phyloP scores from a whole-genome alignment of 2,888 invertebrate genomes.

The Rhimphoctona megacephalus region DNA sequence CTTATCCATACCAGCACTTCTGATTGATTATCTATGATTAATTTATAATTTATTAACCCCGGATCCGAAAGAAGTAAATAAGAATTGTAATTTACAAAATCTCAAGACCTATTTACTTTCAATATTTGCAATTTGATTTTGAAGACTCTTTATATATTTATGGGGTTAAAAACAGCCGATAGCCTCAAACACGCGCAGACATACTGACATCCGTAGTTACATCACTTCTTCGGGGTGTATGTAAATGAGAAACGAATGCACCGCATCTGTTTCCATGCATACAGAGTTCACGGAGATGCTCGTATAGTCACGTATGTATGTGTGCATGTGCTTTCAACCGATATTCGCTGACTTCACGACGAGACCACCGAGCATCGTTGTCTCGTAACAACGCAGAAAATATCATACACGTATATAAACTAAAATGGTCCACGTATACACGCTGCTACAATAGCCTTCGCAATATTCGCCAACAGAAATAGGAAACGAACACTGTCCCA shows the following conservation, averaged over 20 bases:
- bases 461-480: constrained; percentile 29
- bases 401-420: constrained; percentile 30
- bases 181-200: constrained; percentile 10
- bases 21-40: too few species aligned
- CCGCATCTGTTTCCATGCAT: constrained; percentile 74
- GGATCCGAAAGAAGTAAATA: too few species aligned
- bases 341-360: constrained; percentile 47
- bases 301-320: background rate
- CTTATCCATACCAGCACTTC: background rate
- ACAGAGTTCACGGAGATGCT: constrained; percentile 54
- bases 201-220: constrained; percentile 16
- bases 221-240: constrained; percentile 63
- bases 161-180: constrained; percentile 3
- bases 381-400: constrained; percentile 5
- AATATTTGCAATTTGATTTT: background rate
- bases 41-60: too few species aligned
- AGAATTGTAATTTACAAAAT: background rate
- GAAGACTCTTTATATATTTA: background rate
- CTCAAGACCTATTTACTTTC: background rate
- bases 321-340: constrained; percentile 4
- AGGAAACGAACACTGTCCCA: constrained; percentile 3
- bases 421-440: constrained; percentile 28
- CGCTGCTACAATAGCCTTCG: background rate
- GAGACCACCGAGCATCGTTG: constrained; percentile 35
- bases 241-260: constrained; percentile 77